Evolutionary conservation across 2,888 invertebrate species (phyloP), one percentile per base, ranked within the genome.

Genomic region (Cheilosia urbana): DNA sequence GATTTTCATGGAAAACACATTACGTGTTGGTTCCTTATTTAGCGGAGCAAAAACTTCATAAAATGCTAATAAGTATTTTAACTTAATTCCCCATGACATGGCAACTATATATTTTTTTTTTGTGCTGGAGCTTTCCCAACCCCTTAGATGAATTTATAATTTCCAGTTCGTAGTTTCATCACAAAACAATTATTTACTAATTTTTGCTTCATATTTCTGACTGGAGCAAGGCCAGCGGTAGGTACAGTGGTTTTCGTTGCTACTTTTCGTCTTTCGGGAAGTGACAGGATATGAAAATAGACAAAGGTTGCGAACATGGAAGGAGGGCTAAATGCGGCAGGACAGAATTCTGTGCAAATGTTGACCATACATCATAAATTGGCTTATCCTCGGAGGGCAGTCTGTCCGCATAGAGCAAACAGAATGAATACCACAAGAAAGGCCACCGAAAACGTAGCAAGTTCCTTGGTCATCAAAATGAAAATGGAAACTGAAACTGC

Each of bases 31-130:
- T 69, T 69, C 63, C 66, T 68, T 76, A 69, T 63, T 69, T 63
- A 81, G 68, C 63, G 55, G 15, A 57, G 57, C 68, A 57, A 76
- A 81, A 81, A 81, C 57, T 76, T 81, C 69, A 76, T 81, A 81
- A 81, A 75, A 81, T 81, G 81, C 81, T 81, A 76, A 81, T 81
- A 76, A 76, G 81, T 69, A 34, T 81, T 69, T 81, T 81, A 76
- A 81, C 76, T 81, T 76, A 76, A 81, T 81, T 80, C 53, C 76
- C 81, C 76, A 75, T 81, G 63, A 81, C 81, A 81, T 69, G 81
- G 68, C 47, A 37, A 78, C 53, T 37, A 62, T 19, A 42, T 57
- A 47, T 37, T 24, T n/a, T 62, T n/a, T 11, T 55, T 19, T 37
- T 37, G 1, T 15, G 51, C 55, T 17, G 4, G n/a, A 2, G 21